Base-by-base conservation (phyloP, 2,888 invertebrate species). In the Apamea monoglypha region DNA sequence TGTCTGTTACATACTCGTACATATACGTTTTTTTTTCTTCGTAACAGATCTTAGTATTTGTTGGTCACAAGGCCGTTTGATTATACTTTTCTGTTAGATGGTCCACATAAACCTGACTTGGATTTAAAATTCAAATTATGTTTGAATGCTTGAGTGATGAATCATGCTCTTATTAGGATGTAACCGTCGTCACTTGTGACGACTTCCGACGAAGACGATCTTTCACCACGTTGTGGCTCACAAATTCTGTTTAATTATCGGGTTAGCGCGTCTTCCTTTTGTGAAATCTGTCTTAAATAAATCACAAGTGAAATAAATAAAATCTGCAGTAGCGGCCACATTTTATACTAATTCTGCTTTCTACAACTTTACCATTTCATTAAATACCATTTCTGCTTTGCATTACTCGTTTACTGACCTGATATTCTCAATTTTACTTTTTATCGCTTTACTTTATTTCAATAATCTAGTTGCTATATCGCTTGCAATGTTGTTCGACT, bases 71-170 rank as follows among this genome's bases (percentile, higher is more conserved):
- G 80, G 87, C 70, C 79, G 77, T 72, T 70, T 82, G 82, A 82
- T 79, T 82, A 87, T 85, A 75, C 79, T 86, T 86, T 86, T 87
- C 74, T 81, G 80, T 87, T 87, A 81, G 76, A 84, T 84, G 79
- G 68, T 78, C 81, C 56, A 88, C 83, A 80, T 86, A 79, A 73
- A 76, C 76, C 72, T 83, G 77, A 78, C 87, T 87, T 78, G 82
- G 80, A 90, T 90, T 91, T 91, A 82, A 90, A 92, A 89, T 91
- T 90, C 74, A 91, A 92, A 91, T 89, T 74, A 81, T 84, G 61
- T 83, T 83, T 82, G 83, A 86, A 90, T 91, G 78, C 82, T 86
- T 88, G 36, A 78, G 81, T 87, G 89, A 90, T 93, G 92, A 93
- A 89, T 93, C 93, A 93, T 86, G 76, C 78, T 86, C 82, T 87